Base-by-base conservation (phyloP, 1,140 invertebrate species). In the Nasonia vitripennis region DNA sequence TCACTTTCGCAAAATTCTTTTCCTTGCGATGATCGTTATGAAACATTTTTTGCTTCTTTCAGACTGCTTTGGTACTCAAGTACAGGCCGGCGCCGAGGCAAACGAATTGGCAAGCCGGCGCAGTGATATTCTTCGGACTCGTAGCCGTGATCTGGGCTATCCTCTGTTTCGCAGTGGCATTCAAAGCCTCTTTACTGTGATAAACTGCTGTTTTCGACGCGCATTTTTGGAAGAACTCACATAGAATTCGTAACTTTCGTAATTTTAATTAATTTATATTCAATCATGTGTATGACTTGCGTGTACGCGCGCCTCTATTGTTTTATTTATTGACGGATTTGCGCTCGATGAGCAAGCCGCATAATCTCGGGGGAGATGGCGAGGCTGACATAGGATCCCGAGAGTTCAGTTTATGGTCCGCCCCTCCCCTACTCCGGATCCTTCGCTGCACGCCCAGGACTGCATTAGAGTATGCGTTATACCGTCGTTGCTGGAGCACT, bases 21-120 rank as follows among this genome's bases (percentile, higher is more conserved):
- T 45, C 20, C 37, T 9, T 41, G 1, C 34, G 4, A 45, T 74
- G 70, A 2, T 31, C 68, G 12, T 62, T 7, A 17, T 1, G 27
- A 31, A 78, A 45, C 23, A 34, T 45, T 79, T 45, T 62, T 37
- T 67, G 68, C 0, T 41, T n/a, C 34, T 88, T 90, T 81, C 83
- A 91, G 90, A 86, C 83, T 27, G 86, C 89, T 74, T 78, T 91
- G 20, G 81, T 81, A 51, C 86, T 88, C 6, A 81, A 88, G 41
- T 91, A 91, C 79, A 89, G 89, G 82, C 87, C 89, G 68, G 74
- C 79, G 0, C 78, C 84, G 11, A 87, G 88, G 71, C 68, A 87
- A 68, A 77, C 83, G 9, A 62, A 83, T 2, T 90, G 91, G 90
- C 86, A 88, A 78, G 79, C 71, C 3, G 62, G 68, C 37, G 87